These are phyloP conservation scores for Stenodema calcarata DNA, from an alignment of 2,888 invertebrate species.

Conservation along the genomic window DNA sequence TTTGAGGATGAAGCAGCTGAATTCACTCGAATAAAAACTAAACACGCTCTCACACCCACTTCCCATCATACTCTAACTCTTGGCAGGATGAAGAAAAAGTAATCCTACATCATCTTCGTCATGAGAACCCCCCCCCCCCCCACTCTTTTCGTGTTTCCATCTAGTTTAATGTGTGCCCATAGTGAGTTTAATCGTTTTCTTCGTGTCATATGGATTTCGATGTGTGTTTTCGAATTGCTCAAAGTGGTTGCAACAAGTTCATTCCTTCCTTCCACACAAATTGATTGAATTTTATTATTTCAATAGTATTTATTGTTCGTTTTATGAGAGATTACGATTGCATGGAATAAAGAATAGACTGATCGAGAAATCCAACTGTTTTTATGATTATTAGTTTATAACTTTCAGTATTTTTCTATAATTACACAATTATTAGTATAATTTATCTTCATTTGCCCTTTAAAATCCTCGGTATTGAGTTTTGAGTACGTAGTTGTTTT, in stretches of 20 bases:
- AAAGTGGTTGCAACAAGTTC: slow-evolving; percentile 5
- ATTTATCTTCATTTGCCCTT: too few species aligned
- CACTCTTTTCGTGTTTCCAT: not conserved
- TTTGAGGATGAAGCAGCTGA: slow-evolving; percentile 92
- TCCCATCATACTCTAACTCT: slow-evolving; percentile 83
- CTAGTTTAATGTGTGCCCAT: slow-evolving; percentile 4
- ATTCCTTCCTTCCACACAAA: not conserved
- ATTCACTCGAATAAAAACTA: slow-evolving; percentile 84
- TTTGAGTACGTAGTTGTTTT: too few species aligned
- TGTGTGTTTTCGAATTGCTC: slow-evolving; percentile 1
- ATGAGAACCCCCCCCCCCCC: not conserved
- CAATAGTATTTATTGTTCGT: not conserved
- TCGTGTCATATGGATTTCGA: not conserved
- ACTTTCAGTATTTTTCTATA: slow-evolving; percentile 7
- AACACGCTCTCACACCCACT: slow-evolving; percentile 74
- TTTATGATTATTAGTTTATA: not conserved
- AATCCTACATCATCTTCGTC: slow-evolving; percentile 58
- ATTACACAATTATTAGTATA: not conserved
- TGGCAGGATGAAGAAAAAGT: slow-evolving; percentile 93
- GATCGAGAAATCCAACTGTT: not conserved
- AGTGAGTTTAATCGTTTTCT: not conserved
- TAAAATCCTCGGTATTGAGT: too few species aligned
- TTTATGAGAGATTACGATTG: not conserved
- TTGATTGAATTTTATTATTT: not conserved
- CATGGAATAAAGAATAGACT: not conserved